Evolutionary conservation across 1,140 invertebrate species (phyloP), one percentile per base, ranked within the genome.

Genomic region (Schmidtea mediterranea): DNA sequence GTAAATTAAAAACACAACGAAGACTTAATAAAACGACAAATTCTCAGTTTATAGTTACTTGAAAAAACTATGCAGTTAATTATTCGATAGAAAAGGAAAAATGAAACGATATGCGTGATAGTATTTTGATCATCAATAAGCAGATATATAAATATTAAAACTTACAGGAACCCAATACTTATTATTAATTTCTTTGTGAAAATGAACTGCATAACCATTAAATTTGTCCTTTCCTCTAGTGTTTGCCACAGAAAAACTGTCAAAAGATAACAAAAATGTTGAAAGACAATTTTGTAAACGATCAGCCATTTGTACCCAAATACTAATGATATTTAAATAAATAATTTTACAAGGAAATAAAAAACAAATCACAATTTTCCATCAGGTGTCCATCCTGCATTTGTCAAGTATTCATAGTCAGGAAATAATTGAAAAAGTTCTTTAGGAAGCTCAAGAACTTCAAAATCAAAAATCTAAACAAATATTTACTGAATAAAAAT

Each of bases 371-470:
- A 89, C 82, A 75, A 76, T 61, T 77, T 72, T 32, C 77, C 77
- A 62, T 82, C 76, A 1, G 80, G 78, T 0, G 79, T 82, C 86
- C 86, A 95, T 0, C 84, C 86, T 26, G 79, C 79, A 55, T 86
- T 71, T 1, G 87, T 79, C 52, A 94, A 70, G 63, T 94, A 94
- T 58, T 95, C 87, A 66, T 78, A 75, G 77, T 80, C 83, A 0
- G 81, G 77, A 61, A 86, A 89, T 48, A 80, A 71, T 8, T 53
- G 36, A 15, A 45, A 49, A 24, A 65, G 43, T 9, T 60, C 55
- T 39, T 56, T 55, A 45, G 52, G 50, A 46, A 65, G 26, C 10
- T 32, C 26, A 3, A 32, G 10, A 32, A 32, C 26, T 6, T 32
- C 26, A 32, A 32, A 10, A 32, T 32, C 26, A 32, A 32, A 32